These are phyloP conservation scores for Microchrysa polita DNA, from an alignment of 2,888 invertebrate species.

Conservation along the genomic window DNA sequence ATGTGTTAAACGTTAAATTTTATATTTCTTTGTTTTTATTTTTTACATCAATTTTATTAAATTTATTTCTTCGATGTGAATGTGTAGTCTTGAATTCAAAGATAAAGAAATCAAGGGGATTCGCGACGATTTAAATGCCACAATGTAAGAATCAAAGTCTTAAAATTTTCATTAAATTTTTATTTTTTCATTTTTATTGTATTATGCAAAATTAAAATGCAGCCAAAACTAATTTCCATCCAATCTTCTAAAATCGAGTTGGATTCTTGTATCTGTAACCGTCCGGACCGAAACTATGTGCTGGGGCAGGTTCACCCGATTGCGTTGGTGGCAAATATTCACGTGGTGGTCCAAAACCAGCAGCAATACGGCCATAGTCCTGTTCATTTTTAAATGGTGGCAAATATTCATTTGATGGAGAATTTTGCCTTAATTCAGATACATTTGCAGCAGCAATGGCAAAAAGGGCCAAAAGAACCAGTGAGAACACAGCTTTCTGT, in stretches of 20 bases:
- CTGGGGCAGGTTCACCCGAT: slow-evolving; percentile 27
- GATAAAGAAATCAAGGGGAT: too few relatives aligned
- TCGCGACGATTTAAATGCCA: too few relatives aligned
- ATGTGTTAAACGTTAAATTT: too few relatives aligned
- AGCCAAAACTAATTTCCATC: too few relatives aligned
- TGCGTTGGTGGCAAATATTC: slow-evolving; percentile 35
- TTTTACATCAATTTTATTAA: too few relatives aligned
- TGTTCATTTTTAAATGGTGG: slow-evolving; percentile 35
- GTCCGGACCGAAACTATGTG: slow-evolving; percentile 32
- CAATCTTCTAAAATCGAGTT: slow-evolving; percentile 19
- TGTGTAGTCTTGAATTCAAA: too few relatives aligned
- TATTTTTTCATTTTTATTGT: too few relatives aligned
- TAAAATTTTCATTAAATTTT: too few relatives aligned
- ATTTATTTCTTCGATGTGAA: too few relatives aligned
- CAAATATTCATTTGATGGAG: slow-evolving; percentile 32
- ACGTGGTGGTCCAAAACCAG: slow-evolving; percentile 40
- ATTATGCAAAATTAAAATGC: too few relatives aligned
- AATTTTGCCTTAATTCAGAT: background rate
- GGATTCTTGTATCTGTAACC: slow-evolving; percentile 30
- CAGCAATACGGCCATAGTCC: slow-evolving; percentile 26
- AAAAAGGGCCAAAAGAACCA: slow-evolving; percentile 23
- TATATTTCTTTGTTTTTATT: too few relatives aligned
- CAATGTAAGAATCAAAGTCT: too few relatives aligned
- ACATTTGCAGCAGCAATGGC: background rate
- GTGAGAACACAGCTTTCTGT: slow-evolving; percentile 29